These are phyloP conservation scores for Alligator mississippiensis DNA, from an alignment of 2,113 vertebrate species.

Conservation along the genomic window DNA sequence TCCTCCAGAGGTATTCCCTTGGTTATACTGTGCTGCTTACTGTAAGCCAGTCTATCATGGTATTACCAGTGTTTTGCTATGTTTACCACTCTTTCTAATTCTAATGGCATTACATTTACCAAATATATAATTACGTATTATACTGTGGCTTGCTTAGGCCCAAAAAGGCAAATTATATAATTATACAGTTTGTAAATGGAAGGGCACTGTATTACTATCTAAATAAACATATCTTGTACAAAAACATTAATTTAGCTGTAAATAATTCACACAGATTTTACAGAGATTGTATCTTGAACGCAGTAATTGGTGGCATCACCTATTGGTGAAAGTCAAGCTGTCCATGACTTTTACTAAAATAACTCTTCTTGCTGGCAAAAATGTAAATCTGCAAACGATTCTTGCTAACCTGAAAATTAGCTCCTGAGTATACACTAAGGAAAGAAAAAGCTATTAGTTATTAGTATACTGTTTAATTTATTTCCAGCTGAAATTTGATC, in stretches of 20 bases:
- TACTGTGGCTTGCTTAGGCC: not conserved
- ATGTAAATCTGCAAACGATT: not conserved
- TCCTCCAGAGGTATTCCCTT: not conserved
- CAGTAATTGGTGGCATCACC: conserved; percentile 45
- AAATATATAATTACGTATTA: conserved; percentile 70
- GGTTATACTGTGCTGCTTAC: conserved; percentile 47
- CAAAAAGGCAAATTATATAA: conserved; percentile 34
- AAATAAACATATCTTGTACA: not conserved
- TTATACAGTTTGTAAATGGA: conserved; percentile 69
- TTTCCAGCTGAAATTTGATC: not conserved
- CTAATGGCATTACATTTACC: conserved; percentile 50
- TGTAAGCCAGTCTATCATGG: conserved; percentile 67
- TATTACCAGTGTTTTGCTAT: conserved; percentile 35
- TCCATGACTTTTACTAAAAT: not conserved
- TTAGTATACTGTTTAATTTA: not conserved
- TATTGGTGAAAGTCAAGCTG: conserved; percentile 37
- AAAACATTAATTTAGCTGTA: conserved; percentile 45
- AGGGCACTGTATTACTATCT: not conserved
- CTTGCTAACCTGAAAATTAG: not conserved
- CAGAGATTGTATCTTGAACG: not conserved
- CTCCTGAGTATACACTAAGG: not conserved
- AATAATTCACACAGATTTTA: conserved; percentile 39
- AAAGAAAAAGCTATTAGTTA: not conserved
- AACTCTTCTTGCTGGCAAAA: not conserved
- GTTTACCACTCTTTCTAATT: conserved; percentile 19